Conservation (phyloP, 2,888 invertebrate genomes). For the Cotesia congregata region DNA sequence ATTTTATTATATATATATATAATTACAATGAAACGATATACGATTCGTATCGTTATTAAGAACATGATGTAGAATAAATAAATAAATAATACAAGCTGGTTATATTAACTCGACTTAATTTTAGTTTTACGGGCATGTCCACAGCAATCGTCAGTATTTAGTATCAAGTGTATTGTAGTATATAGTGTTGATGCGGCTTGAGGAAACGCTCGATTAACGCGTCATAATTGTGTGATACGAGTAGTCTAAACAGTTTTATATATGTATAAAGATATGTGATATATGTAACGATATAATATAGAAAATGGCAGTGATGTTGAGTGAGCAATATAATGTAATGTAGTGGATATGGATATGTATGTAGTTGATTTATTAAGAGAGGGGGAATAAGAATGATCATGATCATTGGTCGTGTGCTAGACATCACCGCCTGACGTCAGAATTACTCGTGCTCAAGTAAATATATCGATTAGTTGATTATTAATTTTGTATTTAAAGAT, state of each 20-base stretch:
- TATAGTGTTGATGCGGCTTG: slow-evolving; percentile 10
- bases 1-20: background rate
- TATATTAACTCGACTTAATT: no score
- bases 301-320: background rate
- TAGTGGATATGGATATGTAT: background rate
- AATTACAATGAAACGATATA: no score
- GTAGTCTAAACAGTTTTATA: background rate
- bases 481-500: background rate
- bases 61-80: background rate
- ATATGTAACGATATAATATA: background rate
- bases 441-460: slow-evolving; percentile 26
- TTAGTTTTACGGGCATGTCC: no score
- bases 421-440: slow-evolving; percentile 26
- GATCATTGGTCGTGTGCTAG: slow-evolving; percentile 5
- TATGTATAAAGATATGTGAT: background rate
- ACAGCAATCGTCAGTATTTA: background rate
- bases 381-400: slow-evolving; percentile 1
- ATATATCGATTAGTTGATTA: slow-evolving; percentile 25
- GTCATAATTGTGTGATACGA: slow-evolving; percentile 29
- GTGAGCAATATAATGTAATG: background rate
- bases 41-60: background rate
- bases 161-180: background rate
- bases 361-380: background rate
- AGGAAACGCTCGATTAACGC: slow-evolving; percentile 31
- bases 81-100: no score